Conservation (phyloP, 2,113 vertebrate genomes). For the Cheilinus undulatus region DNA sequence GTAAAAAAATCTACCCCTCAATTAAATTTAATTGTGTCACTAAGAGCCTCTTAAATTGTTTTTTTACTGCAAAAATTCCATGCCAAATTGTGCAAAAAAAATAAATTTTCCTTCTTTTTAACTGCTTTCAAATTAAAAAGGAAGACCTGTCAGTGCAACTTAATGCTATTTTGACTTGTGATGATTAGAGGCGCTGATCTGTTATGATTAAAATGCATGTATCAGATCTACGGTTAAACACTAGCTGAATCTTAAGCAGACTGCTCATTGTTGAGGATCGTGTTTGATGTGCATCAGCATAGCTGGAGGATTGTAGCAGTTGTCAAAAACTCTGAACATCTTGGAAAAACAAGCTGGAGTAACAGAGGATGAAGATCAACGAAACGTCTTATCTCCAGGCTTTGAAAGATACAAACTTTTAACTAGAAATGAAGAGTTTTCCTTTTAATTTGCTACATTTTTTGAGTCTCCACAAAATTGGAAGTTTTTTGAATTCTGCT, state of each 20-base stretch:
- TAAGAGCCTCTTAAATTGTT: not conserved
- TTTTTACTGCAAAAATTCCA: not conserved
- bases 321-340: conserved; percentile 64
- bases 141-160: not conserved
- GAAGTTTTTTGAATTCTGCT: conserved; percentile 1
- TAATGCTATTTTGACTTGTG: conserved; percentile 25
- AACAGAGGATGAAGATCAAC: conserved; percentile 55
- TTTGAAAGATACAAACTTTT: conserved; percentile 53
- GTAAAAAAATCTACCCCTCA: not conserved
- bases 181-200: conserved; percentile 11
- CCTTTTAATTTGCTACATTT: conserved; percentile 45
- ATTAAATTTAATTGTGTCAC: too few species aligned
- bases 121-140: not conserved
- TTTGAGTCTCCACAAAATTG: conserved; percentile 12
- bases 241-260: conserved; percentile 57
- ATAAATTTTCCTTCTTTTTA: too few species aligned
- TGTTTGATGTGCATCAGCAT: conserved; percentile 58
- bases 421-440: conserved; percentile 32
- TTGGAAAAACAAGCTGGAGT: conserved; percentile 62
- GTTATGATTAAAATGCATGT: conserved; percentile 50
- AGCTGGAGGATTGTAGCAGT: conserved; percentile 56
- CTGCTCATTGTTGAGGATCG: conserved; percentile 49
- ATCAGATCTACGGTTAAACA: conserved; percentile 52
- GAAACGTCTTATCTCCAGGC: conserved; percentile 32
- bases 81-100: too few species aligned